Percentiles rank a stretch among this genome's conserved stretches.
Conservation (phyloP, 2,888 invertebrate species). For the Chirona hameri region DNA sequence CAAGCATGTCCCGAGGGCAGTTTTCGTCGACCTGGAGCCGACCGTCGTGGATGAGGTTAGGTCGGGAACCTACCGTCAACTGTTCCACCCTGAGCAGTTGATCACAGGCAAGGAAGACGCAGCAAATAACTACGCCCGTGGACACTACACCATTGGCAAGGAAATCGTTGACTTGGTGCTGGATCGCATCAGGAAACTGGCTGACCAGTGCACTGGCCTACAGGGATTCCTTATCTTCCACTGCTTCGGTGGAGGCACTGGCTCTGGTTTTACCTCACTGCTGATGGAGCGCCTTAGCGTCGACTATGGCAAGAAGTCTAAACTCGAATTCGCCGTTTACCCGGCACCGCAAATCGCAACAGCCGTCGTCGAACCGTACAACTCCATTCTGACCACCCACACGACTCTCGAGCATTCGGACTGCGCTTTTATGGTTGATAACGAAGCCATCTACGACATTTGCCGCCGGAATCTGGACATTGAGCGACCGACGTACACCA, state of each 20-base stretch:
- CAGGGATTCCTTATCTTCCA: constrained; percentile 83
- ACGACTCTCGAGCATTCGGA: constrained; percentile 60
- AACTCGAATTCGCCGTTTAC: constrained; percentile 92
- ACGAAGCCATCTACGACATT: constrained; percentile 69
- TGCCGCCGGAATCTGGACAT: constrained; percentile 69
- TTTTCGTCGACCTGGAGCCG: constrained; percentile 93
- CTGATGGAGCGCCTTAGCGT: constrained; percentile 94
- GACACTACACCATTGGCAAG: constrained; percentile 67
- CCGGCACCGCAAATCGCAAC: constrained; percentile 81
- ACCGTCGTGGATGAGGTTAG: constrained; percentile 69
- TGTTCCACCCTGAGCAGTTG: constrained; percentile 56
- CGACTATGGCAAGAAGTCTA: constrained; percentile 94
- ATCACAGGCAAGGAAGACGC: constrained; percentile 54
- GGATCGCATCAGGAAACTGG: constrained; percentile 68
- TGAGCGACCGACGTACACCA: constrained; percentile 76
- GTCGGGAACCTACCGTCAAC: constrained; percentile 50
- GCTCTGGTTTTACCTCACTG: constrained; percentile 93
- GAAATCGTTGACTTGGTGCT: constrained; percentile 70
- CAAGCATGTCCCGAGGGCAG: constrained; percentile 90
- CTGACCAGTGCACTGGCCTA: constrained; percentile 67
- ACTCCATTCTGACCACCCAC: constrained; percentile 93
- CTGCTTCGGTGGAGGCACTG: constrained; percentile 89
- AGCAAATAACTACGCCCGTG: constrained; percentile 55
- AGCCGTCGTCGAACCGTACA: constrained; percentile 79
- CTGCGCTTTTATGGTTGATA: constrained; percentile 53